phyloP scores from a whole-genome alignment of 30 jellyfish, hydroid and myxozoan species.

The Aurelia sp. region DNA sequence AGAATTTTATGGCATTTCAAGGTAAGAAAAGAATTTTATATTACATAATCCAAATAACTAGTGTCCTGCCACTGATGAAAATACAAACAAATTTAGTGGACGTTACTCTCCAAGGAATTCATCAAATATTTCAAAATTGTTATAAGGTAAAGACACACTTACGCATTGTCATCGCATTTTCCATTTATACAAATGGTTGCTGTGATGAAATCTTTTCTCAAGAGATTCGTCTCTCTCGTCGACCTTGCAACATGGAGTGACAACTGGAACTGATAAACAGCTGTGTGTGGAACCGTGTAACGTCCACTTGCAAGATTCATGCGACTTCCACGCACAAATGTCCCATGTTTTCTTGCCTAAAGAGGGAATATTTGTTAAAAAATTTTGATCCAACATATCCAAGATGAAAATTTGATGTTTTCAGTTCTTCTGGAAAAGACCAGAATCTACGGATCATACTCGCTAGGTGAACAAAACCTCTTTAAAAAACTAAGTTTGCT shows the following conservation, averaged over 20 bases:
- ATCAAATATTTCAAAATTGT: neutral
- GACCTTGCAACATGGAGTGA: slow-evolving; percentile 76
- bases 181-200: slow-evolving; percentile 82
- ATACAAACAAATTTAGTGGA: too few relatives aligned
- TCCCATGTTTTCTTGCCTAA: slow-evolving; percentile 80
- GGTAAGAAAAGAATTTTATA: too few relatives aligned
- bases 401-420: too few relatives aligned
- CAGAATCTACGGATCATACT: too few relatives aligned
- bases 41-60: too few relatives aligned
- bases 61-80: too few relatives aligned
- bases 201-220: slow-evolving; percentile 76
- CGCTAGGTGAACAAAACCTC: too few relatives aligned
- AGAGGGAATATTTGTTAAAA: neutral
- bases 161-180: slow-evolving; percentile 85
- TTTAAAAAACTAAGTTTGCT: too few relatives aligned
- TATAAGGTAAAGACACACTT: neutral
- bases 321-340: slow-evolving; percentile 83
- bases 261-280: slow-evolving; percentile 81
- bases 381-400: too few relatives aligned
- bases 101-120: too few relatives aligned
- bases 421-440: too few relatives aligned
- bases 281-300: slow-evolving; percentile 85
- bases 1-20: too few relatives aligned
- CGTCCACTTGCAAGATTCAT: slow-evolving; percentile 79
- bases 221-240: slow-evolving; percentile 64